These are phyloP conservation scores for Cheilosia soror DNA, from an alignment of 2,888 invertebrate species.

Conservation along the genomic window DNA sequence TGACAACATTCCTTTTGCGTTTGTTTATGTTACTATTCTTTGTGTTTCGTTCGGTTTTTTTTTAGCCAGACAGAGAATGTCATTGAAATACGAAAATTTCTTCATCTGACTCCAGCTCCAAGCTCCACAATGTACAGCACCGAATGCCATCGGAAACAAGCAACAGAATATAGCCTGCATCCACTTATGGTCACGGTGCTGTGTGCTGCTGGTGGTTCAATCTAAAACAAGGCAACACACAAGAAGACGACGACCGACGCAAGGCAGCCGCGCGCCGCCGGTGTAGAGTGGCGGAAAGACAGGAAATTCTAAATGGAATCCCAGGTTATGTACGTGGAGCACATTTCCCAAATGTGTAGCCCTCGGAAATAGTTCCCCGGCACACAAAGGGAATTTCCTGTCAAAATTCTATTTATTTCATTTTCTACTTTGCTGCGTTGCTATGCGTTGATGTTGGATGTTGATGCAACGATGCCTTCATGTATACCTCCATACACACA, in stretches of 20 bases:
- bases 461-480: not conserved
- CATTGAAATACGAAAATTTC: conserved; percentile 25
- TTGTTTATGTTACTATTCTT: conserved; percentile 29
- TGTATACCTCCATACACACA: too few relatives aligned
- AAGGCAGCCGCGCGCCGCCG: too few relatives aligned
- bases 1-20: conserved; percentile 14
- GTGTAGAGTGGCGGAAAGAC: not conserved
- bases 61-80: not conserved
- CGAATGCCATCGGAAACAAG: not conserved
- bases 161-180: not conserved
- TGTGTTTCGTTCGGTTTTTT: conserved; percentile 28
- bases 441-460: conserved; percentile 9
- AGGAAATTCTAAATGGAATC: conserved; percentile 44
- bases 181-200: not conserved
- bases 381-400: conserved; percentile 55
- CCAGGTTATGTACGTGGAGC: conserved; percentile 29
- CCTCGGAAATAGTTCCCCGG: conserved; percentile 58
- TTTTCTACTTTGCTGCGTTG: conserved; percentile 24
- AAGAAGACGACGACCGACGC: not conserved
- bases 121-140: not conserved
- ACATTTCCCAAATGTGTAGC: conserved; percentile 61
- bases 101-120: not conserved
- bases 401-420: conserved; percentile 28
- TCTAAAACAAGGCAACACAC: not conserved
- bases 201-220: conserved; percentile 1